Base-by-base conservation (phyloP, 2,888 invertebrate genomes). In the Brachypterus glaber region DNA sequence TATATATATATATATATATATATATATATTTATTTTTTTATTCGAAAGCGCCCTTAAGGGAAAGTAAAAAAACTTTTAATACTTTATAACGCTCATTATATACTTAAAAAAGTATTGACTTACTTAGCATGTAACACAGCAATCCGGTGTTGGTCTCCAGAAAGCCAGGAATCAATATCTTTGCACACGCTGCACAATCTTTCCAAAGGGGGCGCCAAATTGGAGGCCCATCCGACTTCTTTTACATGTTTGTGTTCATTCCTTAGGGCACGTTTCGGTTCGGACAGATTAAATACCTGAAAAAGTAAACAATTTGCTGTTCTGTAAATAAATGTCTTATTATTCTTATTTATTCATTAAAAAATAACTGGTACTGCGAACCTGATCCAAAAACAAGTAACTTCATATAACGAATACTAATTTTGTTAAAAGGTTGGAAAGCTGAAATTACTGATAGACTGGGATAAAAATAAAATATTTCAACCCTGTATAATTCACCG, bases 151-250 rank as follows among this genome's bases (percentile, higher is more conserved):
- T 82, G 76, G 57, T 86, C 82, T 33, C 78, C 81, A 33, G 82
- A 82, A 35, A 92, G 72, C 90, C 91, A 93, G 56, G 87, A 83
- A 68, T 93, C 92, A 54, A 93, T 83, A 58, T 88, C 84, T 64
- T 92, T 92, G 72, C 92, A 93, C 40, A 92, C 80, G 46, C 87
- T 85, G 65, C 92, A 93, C 16, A 93, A 76, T 48, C 83, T 72
- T 64, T 92, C 92, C 40, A 93, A 71, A 27, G 92, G 90, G 24
- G 91, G 91, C 17, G 91, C 89, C 47, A 91, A 69, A 47, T 79
- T 79, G 24, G 81, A 79, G 3, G 88, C 80, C 90, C 91, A 91
- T 40, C 90, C 89, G 43, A 82, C 78, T 55, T 88, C 83, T 46
- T 82, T 71, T 25, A 77, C 76, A 17, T 77, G 72, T 35, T 81